Evolutionary conservation across 37 sponge, comb jelly and placozoan genomes (phyloP), one percentile per base, ranked within the genome.

Genomic region (Diacarnus erythraeanus): DNA sequence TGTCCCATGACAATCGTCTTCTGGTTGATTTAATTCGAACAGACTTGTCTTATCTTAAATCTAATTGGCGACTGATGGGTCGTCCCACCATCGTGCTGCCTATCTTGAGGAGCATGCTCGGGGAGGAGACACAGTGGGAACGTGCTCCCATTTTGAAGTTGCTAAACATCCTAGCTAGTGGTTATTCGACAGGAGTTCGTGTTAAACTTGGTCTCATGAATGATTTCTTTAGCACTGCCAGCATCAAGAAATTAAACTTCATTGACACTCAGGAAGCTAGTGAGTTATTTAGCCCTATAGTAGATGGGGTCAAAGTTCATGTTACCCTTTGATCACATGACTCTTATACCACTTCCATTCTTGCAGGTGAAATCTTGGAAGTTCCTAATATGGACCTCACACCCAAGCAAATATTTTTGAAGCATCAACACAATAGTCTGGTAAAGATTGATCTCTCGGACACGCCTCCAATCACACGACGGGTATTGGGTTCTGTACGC

Each of bases 41-140:
- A 15, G 90, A 88, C 61, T 59, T 95, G 0, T 86, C 93, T n/a
- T 95, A 91, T 54, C 83, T 95, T 44, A 80, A 86, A 79, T 38
- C 86, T 72, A 92, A 89, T 86, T 95, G 96, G 96, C 74, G 86
- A 59, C 64, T 84, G 71, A 84, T 88, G 77, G 96, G 96, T 5
- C 59, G 90, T 27, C 96, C 96, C 26, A 92, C 94, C 59, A 68
- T 95, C 18, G 81, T 87, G 22, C 83, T 95, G 20, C 93, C 93
- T 20, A 69, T 95, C 26, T 58, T 47, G 39, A 84, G 72, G 78
- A 64, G 72, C 27, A 91, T 91, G 91, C 56, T 91, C 2, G 92
- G 88, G 21, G 89, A 88, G 29, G 58, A 43, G 57, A 56, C n/a
- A 0, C 30, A 23, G 26, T 86, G 84, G 81, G 82, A 94, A 59